Base-by-base conservation (phyloP, 2,888 invertebrate species). In the Lottia gigantea region DNA sequence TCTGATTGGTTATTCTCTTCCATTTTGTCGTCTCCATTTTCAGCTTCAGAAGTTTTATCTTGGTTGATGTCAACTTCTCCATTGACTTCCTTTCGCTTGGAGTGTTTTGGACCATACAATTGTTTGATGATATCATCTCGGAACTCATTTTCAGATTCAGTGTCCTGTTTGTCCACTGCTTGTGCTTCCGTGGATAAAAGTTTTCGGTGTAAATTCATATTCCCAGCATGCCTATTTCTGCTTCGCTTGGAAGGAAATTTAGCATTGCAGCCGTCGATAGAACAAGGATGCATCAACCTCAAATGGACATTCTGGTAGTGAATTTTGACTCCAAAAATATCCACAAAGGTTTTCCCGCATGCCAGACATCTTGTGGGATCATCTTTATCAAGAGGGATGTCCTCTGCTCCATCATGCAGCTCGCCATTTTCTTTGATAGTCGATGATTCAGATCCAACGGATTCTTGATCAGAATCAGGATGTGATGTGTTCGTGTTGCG, bases 291-390 rank as follows among this genome's bases (percentile, higher is more conserved):
- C 94, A 96, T 95, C 73, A 97, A 90, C 89, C 97, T 97, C 68
- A 97, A 92, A 89, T 98, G 97, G 14, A 95, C 95, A 88, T 95
- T 97, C 90, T 96, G 96, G 88, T 96, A 97, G 88, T 98, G 98
- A 1, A 95, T 95, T 89, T 96, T 97, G 31, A 97, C 93, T 66
- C 95, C 94, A 86, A 96, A 96, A 83, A 95, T 94, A 86, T 96
- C 97, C 88, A 95, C 95, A 89, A 97, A 97, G 84, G 94, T 92
- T 89, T 96, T 96, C 11, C 95, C 95, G 88, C 98, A 98, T 46
- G 95, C 95, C 3, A 95, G 93, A 89, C 97, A 98, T 81, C 94
- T 93, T 49, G 95, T 91, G 0, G 97, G 96, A 88, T 97, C 96
- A 80, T 96, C 96, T 85, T 94, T 94, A 87, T 97, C 96, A 71